Base-by-base conservation (phyloP, 2,888 invertebrate genomes). In the Merodon equestris region DNA sequence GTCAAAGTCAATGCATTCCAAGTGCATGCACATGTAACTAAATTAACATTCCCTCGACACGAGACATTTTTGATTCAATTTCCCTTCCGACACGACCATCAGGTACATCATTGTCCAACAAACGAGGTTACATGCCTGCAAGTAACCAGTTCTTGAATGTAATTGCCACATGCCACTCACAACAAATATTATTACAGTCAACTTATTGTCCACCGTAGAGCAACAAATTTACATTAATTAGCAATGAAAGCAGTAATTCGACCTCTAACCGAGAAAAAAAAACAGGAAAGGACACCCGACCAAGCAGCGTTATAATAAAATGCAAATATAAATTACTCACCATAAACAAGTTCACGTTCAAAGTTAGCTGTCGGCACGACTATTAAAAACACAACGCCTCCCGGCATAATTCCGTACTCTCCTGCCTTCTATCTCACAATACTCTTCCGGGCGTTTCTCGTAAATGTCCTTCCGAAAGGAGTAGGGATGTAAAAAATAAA, bases 321-420 rank as follows among this genome's bases (percentile, higher is more conserved):
- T 60, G 74, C 60, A 56, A 68, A 57, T 60, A 67, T 27, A 74
- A 67, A 61, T 61, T 66, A 84, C 88, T 85, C 84, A 89, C 89
- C 88, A 83, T 86, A 85, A 83, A 86, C 82, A 82, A 89, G 83
- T 83, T 88, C 90, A 84, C 93, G 92, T 86, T 94, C 93, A 84
- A 91, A 92, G 85, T 91, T 93, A 64, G 92, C 91, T 72, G 93
- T 92, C 9, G 94, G 93, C 83, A 94, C 92, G 84, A 92, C 92
- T 73, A 94, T 91, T 67, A 93, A 86, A 85, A 94, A 94, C 75
- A 94, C 91, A 5, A 93, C 93, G 82, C 93, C 79, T 51, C 60
- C 93, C 61, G 91, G 91, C 92, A 92, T 92, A 79, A 85, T 85
- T 53, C 34, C 48, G 13, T 10, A 48, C 15, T 50, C 36, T 27